These are phyloP conservation scores for Pelagia noctiluca DNA, from an alignment of 30 jellyfish, hydroid and myxozoan species.

Conservation along the genomic window DNA sequence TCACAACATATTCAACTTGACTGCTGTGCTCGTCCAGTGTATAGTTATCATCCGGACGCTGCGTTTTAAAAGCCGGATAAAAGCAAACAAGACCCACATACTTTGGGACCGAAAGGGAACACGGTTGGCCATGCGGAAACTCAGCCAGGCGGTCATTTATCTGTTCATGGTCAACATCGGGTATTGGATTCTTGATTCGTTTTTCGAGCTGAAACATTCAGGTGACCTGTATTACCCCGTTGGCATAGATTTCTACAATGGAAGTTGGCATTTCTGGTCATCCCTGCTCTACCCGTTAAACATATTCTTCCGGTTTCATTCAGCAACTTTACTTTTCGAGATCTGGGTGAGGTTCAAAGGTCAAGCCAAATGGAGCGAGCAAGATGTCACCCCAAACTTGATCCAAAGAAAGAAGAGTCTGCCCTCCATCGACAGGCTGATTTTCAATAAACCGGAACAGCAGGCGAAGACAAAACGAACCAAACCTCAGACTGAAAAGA, in stretches of 20 bases:
- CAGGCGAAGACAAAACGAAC: not conserved
- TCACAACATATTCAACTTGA: not conserved
- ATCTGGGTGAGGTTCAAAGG: slow-evolving; percentile 24
- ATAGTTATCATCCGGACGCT: slow-evolving; percentile 37
- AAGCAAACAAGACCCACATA: not conserved
- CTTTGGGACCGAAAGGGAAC: not conserved
- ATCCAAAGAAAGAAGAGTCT: slow-evolving; percentile 27
- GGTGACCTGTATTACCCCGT: slow-evolving; percentile 39
- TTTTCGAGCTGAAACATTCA: slow-evolving; percentile 38
- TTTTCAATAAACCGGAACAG: not conserved
- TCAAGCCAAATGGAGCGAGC: not conserved
- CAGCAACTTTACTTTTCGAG: slow-evolving; percentile 50
- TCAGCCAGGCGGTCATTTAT: slow-evolving; percentile 34
- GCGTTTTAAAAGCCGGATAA: slow-evolving; percentile 8
- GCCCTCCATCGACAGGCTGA: slow-evolving; percentile 18
- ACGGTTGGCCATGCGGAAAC: not conserved
- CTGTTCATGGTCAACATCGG: slow-evolving; percentile 55
- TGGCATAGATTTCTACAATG: slow-evolving; percentile 14
- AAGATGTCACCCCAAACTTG: not conserved
- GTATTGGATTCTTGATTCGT: slow-evolving; percentile 60
- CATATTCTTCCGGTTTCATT: slow-evolving; percentile 61
- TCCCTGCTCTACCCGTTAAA: slow-evolving; percentile 32
- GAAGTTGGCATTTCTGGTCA: slow-evolving; percentile 40
- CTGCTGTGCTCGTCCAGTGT: slow-evolving; percentile 8
- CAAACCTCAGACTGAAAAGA: not conserved